These are phyloP conservation scores for Caenorhabditis sp. DNA, from an alignment of 2,888 invertebrate genomes.

Conservation along the genomic window DNA sequence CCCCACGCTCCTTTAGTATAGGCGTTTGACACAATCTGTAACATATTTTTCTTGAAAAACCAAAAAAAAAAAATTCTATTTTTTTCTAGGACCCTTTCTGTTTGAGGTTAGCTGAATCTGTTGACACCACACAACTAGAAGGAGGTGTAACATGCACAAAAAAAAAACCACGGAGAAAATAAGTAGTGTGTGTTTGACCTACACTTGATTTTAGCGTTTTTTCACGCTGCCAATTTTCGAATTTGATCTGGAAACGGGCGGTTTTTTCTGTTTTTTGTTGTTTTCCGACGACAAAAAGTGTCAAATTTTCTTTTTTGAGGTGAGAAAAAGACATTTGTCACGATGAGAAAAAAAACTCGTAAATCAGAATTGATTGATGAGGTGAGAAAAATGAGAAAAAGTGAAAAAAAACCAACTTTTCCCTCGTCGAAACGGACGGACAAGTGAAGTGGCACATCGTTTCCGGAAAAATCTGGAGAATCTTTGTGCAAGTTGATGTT, in stretches of 20 bases:
- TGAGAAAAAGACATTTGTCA: background rate
- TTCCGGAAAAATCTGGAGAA: conserved; percentile 59
- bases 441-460: conserved; percentile 61
- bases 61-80: no score
- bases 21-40: conserved; percentile 60
- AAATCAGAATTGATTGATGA: conserved; percentile 22
- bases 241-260: conserved; percentile 33
- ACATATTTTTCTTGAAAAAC: no score
- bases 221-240: conserved; percentile 44
- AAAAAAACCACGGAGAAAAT: no score
- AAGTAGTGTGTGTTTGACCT: conserved; percentile 14
- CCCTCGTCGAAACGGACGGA: conserved; percentile 61
- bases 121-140: background rate
- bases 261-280: background rate
- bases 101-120: no score
- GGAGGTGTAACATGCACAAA: background rate
- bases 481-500: conserved; percentile 64
- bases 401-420: conserved; percentile 44
- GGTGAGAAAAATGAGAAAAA: conserved; percentile 9
- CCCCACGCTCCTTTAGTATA: conserved; percentile 63
- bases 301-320: background rate
- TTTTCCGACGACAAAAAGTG: background rate
- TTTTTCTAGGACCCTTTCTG: background rate
- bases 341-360: background rate
- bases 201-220: conserved; percentile 41